These are phyloP conservation scores for Botia kubotai DNA, from an alignment of 2,797 vertebrate species.

Conservation along the genomic window DNA sequence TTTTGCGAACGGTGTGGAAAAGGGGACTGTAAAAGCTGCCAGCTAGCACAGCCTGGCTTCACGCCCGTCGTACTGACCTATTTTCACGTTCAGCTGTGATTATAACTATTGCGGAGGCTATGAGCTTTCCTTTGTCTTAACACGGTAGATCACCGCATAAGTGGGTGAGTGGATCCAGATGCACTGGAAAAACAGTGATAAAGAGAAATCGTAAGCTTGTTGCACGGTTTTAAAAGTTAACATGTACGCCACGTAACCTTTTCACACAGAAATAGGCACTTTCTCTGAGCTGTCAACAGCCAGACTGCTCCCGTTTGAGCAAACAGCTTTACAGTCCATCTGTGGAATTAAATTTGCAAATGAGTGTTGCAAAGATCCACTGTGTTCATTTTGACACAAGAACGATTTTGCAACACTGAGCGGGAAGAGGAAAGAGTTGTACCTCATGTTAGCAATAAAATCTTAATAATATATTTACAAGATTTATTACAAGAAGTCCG, in stretches of 20 bases:
- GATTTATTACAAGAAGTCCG: conserved; percentile 44
- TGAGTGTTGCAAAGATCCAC: conserved; percentile 64
- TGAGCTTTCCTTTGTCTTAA: conserved; percentile 49
- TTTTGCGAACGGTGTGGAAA: conserved; percentile 22
- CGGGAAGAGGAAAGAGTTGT: conserved; percentile 53
- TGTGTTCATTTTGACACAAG: conserved; percentile 56
- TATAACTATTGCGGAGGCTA: conserved; percentile 58
- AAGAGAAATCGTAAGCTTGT: conserved; percentile 12
- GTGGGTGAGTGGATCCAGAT: conserved; percentile 19
- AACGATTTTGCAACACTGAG: conserved; percentile 61
- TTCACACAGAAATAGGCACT: conserved; percentile 59
- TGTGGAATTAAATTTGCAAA: conserved; percentile 76
- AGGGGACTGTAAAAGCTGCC: conserved; percentile 31
- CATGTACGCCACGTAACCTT: conserved; percentile 56
- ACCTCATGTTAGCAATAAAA: conserved; percentile 49
- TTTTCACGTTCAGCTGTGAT: conserved; percentile 64
- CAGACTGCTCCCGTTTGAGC: conserved; percentile 64
- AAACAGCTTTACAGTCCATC: conserved; percentile 75
- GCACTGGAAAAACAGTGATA: not conserved
- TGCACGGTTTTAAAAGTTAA: conserved; percentile 29
- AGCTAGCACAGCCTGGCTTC: conserved; percentile 35
- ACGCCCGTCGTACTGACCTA: conserved; percentile 58
- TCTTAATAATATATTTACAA: conserved; percentile 31
- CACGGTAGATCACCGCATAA: not conserved
- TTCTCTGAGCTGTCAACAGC: conserved; percentile 68